Base-by-base conservation (phyloP, 2,797 vertebrate species). In the Dipus sagitta region DNA sequence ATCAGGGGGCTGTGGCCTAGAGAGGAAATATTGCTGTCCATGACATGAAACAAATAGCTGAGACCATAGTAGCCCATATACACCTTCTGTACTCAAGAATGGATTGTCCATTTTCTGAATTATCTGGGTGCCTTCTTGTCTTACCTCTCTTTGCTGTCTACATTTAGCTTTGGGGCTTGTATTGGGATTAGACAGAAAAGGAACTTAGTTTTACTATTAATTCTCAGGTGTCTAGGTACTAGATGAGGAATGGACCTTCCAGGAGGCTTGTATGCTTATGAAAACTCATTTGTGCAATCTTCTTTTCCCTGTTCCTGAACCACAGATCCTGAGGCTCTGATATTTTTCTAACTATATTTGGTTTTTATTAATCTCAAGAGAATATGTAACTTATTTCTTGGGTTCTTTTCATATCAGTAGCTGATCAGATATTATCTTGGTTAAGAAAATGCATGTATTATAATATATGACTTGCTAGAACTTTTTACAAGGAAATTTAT, bases 381-480 rank as follows among this genome's bases (percentile, higher is more conserved):
- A 93, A 79, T 67, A 88, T 24, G 52, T 18, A 89, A 54, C 17
- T 77, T 78, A 65, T 92, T 81, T 91, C 42, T 89, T 94, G 30
- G 52, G 72, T 92, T 72, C 32, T 92, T 92, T 94, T 68, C 60
- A 90, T 88, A 70, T 86, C 23, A 8, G 60, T 58, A 84, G 62
- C 77, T 86, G 83, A 42, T 77, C 70, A 84, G 68, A 81, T 75
- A 87, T 4, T 92, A 52, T 58, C 54, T 86, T 96, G 76, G 42
- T 92, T 88, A 88, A 72, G 79, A 77, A 93, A 75, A 92, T 52
- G 71, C 14, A 18, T 93, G 72, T 71, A 84, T 86, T 89, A 78
- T 67, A 94, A 92, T 84, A 90, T 47, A 28, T 67, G 67, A 32
- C 72, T 92, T 91, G 68, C 87, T 70, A 26, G 47, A 92, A 85